A percentile compares a stretch with the other conserved stretches of the same genome.
These are phyloP conservation scores for Callimico goeldii DNA, from an alignment of 2,797 vertebrate genomes.

Conservation along the genomic window DNA sequence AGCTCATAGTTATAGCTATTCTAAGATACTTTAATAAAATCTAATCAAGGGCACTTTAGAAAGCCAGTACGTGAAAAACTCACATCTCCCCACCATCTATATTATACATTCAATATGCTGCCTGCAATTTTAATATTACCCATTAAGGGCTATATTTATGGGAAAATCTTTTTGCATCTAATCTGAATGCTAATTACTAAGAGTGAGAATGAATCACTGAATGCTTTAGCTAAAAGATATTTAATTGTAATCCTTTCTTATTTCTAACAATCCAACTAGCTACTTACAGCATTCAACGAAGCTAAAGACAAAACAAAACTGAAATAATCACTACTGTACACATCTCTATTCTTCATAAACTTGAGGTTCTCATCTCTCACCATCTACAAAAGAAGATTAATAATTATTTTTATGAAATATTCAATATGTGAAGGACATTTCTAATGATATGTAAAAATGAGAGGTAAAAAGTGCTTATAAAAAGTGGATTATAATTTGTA, in stretches of 20 bases:
- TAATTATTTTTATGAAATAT: conserved; percentile 48
- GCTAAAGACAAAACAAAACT: conserved; percentile 97
- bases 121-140: not conserved
- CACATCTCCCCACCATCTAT: not conserved
- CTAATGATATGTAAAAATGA: not conserved
- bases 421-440: conserved; percentile 22
- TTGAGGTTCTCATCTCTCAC: conserved; percentile 99
- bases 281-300: conserved; percentile 95
- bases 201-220: not conserved
- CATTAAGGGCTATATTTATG: not conserved
- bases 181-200: not conserved
- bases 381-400: conserved; percentile 87
- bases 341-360: conserved; percentile 99
- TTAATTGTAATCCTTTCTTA: not conserved
- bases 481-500: not conserved
- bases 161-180: not conserved
- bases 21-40: not conserved
- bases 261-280: not conserved
- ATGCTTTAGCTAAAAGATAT: not conserved
- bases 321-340: conserved; percentile 99
- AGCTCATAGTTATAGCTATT: not conserved
- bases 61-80: not conserved
- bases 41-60: not conserved
- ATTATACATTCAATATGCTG: not conserved
- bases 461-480: not conserved